Evolutionary conservation across 1,140 invertebrate species (phyloP).

Genomic region (Fopius arisanus): DNA sequence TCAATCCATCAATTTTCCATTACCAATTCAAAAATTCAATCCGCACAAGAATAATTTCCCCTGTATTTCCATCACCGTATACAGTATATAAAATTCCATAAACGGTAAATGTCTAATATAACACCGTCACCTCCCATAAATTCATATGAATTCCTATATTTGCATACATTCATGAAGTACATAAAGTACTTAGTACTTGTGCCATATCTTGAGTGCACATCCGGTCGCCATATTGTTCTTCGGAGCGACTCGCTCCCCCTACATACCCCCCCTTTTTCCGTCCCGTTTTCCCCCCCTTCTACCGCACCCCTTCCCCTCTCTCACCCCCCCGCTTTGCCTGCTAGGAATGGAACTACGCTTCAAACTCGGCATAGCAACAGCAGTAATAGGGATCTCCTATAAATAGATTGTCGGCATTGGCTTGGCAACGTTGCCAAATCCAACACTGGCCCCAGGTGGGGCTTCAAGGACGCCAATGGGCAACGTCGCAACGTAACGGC

Average conservation of each 20-base stretch:
- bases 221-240: conserved; percentile 50
- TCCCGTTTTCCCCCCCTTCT: conserved; percentile 22
- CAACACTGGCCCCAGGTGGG: conserved; percentile 39
- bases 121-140: background rate
- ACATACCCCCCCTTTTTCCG: background rate
- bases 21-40: too few species aligned
- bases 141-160: background rate
- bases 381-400: conserved; percentile 42
- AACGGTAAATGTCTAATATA: too few species aligned
- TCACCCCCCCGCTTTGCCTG: conserved; percentile 3
- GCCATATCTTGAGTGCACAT: conserved; percentile 36
- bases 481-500: conserved; percentile 39
- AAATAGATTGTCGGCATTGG: conserved; percentile 45
- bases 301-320: conserved; percentile 5
- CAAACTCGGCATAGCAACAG: conserved; percentile 52
- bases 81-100: too few species aligned
- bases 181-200: background rate
- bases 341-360: conserved; percentile 33
- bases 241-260: conserved; percentile 21
- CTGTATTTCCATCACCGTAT: too few species aligned
- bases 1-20: too few species aligned
- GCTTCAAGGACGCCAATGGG: conserved; percentile 38
- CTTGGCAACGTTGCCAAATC: conserved; percentile 50
- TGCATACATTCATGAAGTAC: background rate
- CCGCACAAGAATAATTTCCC: too few species aligned